Evolutionary conservation across 2,113 vertebrate genomes (phyloP).

Genomic region (Aepyceros melampus): DNA sequence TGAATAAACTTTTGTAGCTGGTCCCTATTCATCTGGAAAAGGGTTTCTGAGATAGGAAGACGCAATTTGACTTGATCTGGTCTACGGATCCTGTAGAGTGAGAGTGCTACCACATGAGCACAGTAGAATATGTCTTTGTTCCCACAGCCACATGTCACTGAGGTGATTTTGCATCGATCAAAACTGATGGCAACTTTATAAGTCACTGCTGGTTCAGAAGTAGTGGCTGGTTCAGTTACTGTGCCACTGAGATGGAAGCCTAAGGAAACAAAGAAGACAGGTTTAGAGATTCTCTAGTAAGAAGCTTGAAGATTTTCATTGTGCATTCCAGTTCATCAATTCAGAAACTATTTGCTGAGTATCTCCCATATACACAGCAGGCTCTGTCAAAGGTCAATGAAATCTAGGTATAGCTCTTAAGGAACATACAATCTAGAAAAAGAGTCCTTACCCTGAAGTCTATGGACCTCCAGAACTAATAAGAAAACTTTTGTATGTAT

Average conservation of each 20-base stretch:
- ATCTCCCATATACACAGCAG: background rate
- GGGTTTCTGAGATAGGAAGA: conserved; percentile 98
- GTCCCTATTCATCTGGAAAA: conserved; percentile 99
- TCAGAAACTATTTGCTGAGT: conserved; percentile 3
- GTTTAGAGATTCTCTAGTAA: conserved; percentile 34
- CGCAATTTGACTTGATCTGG: conserved; percentile 98
- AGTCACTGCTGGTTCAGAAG: conserved; percentile 92
- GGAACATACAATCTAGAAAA: conserved; percentile 2
- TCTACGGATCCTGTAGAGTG: conserved; percentile 97
- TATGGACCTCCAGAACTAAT: conserved; percentile 1
- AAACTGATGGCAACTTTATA: conserved; percentile 99
- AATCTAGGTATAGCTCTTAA: background rate
- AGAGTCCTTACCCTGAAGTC: background rate
- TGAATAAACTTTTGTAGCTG: conserved; percentile 99
- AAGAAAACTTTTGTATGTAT: conserved; percentile 14
- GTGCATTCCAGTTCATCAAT: background rate
- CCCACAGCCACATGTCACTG: conserved; percentile 97
- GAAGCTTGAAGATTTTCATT: background rate
- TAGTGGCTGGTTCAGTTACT: conserved; percentile 90
- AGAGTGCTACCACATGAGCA: conserved; percentile 97
- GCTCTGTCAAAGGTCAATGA: background rate
- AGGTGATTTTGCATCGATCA: conserved; percentile 99
- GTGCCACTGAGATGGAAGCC: conserved; percentile 99
- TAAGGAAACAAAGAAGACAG: conserved; percentile 68
- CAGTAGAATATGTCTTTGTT: conserved; percentile 99